phyloP scores from a whole-genome alignment of 2,888 invertebrate species.

The Diploptera punctata region DNA sequence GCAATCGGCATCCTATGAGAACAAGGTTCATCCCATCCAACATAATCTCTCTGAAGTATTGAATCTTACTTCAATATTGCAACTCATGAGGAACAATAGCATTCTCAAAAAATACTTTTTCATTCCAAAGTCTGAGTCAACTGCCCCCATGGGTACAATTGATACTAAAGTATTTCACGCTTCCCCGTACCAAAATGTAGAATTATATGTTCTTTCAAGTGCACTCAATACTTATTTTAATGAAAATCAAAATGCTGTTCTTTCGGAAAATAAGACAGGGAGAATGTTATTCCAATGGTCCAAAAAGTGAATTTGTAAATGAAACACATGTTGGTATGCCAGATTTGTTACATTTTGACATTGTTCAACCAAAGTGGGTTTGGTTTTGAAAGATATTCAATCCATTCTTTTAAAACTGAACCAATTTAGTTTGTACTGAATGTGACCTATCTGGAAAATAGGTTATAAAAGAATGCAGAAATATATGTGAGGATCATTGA shows the following conservation, averaged over 20 bases:
- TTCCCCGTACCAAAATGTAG: conserved; percentile 48
- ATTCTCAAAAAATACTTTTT: no score
- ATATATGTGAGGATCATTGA: no score
- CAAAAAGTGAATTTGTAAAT: conserved; percentile 65
- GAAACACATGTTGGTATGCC: conserved; percentile 74
- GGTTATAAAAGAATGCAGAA: no score
- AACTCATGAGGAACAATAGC: conserved; percentile 54
- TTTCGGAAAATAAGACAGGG: not conserved
- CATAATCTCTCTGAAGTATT: not conserved
- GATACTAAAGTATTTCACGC: conserved; percentile 63
- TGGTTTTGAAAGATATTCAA: conserved; percentile 56
- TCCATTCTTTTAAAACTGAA: no score
- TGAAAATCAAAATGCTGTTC: not conserved
- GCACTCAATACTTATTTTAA: conserved; percentile 50
- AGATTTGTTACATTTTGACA: conserved; percentile 73
- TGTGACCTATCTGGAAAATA: not conserved
- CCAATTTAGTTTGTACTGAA: not conserved
- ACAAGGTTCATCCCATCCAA: not conserved
- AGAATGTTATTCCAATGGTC: conserved; percentile 77
- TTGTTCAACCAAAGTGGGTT: conserved; percentile 64
- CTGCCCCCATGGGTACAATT: conserved; percentile 60
- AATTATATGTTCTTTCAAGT: conserved; percentile 56
- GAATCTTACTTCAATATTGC: not conserved
- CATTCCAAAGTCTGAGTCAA: conserved; percentile 40
- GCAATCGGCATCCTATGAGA: no score